A percentile compares a stretch with the other conserved stretches of the same genome.
Evolutionary conservation across 2,888 invertebrate genomes (phyloP).

Genomic region (Heliconius aoede): DNA sequence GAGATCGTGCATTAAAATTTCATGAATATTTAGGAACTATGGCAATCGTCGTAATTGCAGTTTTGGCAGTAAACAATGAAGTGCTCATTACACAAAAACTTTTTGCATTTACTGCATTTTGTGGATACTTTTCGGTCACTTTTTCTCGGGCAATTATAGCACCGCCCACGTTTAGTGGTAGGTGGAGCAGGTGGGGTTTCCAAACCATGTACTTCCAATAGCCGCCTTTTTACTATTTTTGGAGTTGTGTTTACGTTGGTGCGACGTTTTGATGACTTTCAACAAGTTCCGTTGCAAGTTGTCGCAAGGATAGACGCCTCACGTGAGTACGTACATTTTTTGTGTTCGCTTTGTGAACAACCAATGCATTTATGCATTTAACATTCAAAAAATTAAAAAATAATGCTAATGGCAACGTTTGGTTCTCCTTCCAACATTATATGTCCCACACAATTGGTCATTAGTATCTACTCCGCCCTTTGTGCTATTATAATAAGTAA

Average conservation of each 20-base stretch:
- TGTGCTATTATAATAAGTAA: too few species aligned
- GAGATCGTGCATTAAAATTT: too few species aligned
- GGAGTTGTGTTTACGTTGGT: constrained; percentile 29
- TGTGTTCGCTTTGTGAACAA: background rate
- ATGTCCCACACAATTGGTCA: constrained; percentile 16
- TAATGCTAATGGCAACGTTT: too few species aligned
- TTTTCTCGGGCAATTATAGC: too few species aligned
- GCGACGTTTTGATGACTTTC: constrained; percentile 30
- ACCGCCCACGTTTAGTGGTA: constrained; percentile 35
- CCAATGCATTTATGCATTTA: too few species aligned
- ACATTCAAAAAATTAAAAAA: background rate
- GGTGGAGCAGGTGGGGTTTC: constrained; percentile 31
- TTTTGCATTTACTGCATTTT: too few species aligned
- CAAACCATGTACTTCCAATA: constrained; percentile 32
- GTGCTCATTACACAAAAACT: too few species aligned
- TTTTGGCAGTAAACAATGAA: too few species aligned
- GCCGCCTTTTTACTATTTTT: constrained; percentile 19
- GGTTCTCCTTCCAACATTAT: background rate
- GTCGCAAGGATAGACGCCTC: constrained; percentile 31
- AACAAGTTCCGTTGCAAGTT: constrained; percentile 33
- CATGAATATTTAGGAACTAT: too few species aligned
- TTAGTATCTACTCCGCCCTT: constrained; percentile 21
- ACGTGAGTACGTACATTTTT: constrained; percentile 26
- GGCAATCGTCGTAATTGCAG: too few species aligned
- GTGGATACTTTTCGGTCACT: too few species aligned